Conservation (phyloP, 2,797 vertebrate genomes). For the Crocodylus rhombifer region DNA sequence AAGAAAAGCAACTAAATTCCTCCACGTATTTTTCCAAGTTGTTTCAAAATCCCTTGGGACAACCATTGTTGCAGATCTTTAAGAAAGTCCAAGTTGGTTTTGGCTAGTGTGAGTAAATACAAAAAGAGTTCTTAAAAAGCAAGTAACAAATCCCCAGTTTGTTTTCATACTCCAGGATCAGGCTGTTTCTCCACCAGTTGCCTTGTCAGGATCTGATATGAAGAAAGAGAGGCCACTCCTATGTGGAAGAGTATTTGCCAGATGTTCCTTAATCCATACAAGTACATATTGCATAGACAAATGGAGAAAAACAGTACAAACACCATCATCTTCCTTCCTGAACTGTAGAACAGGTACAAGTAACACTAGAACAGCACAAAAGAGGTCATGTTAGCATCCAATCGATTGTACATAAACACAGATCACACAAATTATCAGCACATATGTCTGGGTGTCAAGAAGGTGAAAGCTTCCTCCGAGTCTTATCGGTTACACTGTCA, state of each 20-base stretch:
- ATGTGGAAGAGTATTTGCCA: conserved; percentile 96
- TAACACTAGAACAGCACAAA: conserved; percentile 87
- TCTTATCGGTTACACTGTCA: neutral
- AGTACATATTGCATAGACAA: conserved; percentile 89
- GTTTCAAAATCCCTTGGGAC: neutral
- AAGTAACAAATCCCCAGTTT: neutral
- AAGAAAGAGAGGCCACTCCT: conserved; percentile 88
- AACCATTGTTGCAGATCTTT: neutral
- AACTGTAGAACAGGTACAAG: conserved; percentile 93
- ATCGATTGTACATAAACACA: fast-evolving
- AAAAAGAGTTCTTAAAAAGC: conserved; percentile 13
- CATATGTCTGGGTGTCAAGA: fast-evolving
- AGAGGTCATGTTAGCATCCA: neutral
- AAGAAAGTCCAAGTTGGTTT: conserved; percentile 9
- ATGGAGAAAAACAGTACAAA: conserved; percentile 83
- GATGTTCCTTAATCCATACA: conserved; percentile 89
- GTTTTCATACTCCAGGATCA: conserved; percentile 89
- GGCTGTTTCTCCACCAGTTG: conserved; percentile 86
- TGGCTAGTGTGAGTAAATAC: neutral
- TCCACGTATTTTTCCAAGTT: neutral
- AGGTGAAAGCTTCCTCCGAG: neutral
- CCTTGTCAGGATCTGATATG: conserved; percentile 87
- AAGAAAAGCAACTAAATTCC: neutral
- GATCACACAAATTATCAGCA: neutral
- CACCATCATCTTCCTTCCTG: conserved; percentile 87